Evolutionary conservation across 2,113 vertebrate genomes (phyloP).

Genomic region (Megalops atlanticus): DNA sequence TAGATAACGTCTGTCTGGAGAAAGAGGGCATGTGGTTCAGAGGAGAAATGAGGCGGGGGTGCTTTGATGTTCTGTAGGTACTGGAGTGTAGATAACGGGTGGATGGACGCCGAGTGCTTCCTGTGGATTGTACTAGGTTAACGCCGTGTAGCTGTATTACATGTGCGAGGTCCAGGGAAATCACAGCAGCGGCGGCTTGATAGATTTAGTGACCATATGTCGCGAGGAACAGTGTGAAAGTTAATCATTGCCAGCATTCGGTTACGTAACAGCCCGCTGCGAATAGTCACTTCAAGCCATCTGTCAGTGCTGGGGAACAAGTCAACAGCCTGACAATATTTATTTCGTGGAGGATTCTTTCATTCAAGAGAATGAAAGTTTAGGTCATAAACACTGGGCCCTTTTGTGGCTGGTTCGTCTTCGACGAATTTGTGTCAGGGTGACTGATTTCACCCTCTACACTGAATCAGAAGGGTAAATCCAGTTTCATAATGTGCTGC

Average conservation of each 20-base stretch:
- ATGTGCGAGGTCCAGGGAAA: not conserved
- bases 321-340: not conserved
- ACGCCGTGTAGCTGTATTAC: not conserved
- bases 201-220: constrained; percentile 3
- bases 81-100: not conserved
- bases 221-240: not conserved
- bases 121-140: not conserved
- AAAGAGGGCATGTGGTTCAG: not conserved
- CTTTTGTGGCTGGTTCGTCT: too few relatives aligned
- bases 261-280: not conserved
- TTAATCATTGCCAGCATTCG: not conserved
- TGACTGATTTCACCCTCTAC: too few relatives aligned
- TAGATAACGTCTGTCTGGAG: not conserved
- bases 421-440: too few relatives aligned
- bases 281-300: not conserved
- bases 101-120: not conserved
- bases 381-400: too few relatives aligned
- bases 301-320: not conserved
- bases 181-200: not conserved
- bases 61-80: not conserved
- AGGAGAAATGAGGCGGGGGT: not conserved
- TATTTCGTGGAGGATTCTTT: not conserved
- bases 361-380: not conserved
- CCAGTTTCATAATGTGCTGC: too few relatives aligned
- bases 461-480: too few relatives aligned